These are phyloP conservation scores for Poecilobothrus nobilitatus DNA, from an alignment of 2,888 invertebrate genomes.

Conservation along the genomic window DNA sequence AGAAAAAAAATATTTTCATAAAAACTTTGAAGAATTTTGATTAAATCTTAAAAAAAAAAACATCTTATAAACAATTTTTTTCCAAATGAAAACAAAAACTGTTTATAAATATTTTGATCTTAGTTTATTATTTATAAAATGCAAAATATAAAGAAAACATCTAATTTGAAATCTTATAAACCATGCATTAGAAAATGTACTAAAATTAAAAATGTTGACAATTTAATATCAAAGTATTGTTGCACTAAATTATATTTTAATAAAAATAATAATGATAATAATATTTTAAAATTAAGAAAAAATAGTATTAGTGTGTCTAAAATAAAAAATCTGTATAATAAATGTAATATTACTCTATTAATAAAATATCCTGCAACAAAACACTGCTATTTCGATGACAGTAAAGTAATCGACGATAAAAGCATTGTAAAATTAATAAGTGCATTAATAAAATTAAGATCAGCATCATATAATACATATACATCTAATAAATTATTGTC, in stretches of 20 bases:
- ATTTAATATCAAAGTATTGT: not conserved
- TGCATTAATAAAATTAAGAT: conserved; percentile 1
- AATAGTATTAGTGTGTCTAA: not conserved
- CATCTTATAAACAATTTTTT: too few species aligned
- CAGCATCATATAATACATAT: not conserved
- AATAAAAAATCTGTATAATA: too few species aligned
- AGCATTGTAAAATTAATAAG: not conserved
- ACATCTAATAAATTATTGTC: too few species aligned
- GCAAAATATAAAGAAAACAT: not conserved
- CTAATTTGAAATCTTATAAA: not conserved
- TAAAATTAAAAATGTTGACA: not conserved
- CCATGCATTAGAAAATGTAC: not conserved
- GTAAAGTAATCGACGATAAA: too few species aligned
- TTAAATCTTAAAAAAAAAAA: too few species aligned
- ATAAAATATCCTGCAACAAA: too few species aligned
- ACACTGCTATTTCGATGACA: not conserved
- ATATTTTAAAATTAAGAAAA: not conserved
- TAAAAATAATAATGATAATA: too few species aligned
- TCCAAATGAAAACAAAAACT: not conserved
- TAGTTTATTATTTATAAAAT: not conserved
- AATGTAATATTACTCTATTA: too few species aligned
- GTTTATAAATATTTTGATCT: not conserved
- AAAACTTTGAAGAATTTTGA: too few species aligned
- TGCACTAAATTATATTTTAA: too few species aligned
- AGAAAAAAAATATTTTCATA: too few species aligned